Conservation (phyloP, 2,888 invertebrate species). For the Hydraecia micacea region DNA sequence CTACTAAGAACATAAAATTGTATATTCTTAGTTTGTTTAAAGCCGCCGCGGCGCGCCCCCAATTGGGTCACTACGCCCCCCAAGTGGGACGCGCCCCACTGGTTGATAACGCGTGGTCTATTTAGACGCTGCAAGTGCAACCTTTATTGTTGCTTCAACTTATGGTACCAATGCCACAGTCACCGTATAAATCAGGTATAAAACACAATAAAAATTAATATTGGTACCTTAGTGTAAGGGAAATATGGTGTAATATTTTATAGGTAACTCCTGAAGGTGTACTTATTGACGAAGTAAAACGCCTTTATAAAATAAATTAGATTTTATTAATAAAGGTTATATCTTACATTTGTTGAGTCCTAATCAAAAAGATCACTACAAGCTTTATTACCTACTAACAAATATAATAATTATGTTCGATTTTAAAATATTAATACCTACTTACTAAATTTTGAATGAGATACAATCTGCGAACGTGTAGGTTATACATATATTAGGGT, state of each 20-base stretch:
- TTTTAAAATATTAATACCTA: conserved; percentile 11
- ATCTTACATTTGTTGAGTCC: conserved; percentile 31
- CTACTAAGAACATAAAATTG: too few relatives aligned
- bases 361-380: conserved; percentile 38
- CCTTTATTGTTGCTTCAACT: too few relatives aligned
- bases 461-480: conserved; percentile 15
- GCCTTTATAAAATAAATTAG: conserved; percentile 7
- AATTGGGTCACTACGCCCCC: too few relatives aligned
- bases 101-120: too few relatives aligned
- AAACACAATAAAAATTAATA: too few relatives aligned
- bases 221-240: too few relatives aligned
- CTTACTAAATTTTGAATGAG: neutral
- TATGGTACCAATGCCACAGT: too few relatives aligned
- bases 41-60: too few relatives aligned
- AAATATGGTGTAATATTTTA: neutral
- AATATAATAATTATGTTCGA: conserved; percentile 16
- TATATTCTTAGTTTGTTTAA: too few relatives aligned
- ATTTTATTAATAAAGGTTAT: conserved; percentile 37
- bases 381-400: conserved; percentile 18
- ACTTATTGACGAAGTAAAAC: neutral
- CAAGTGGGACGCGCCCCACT: too few relatives aligned
- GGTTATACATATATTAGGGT: neutral
- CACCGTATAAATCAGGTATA: too few relatives aligned
- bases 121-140: too few relatives aligned
- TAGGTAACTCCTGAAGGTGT: neutral